A percentile compares a stretch with the other conserved stretches of the same genome.
These are phyloP conservation scores for Agapetus fuscipes DNA, from an alignment of 2,888 invertebrate species.

Conservation along the genomic window DNA sequence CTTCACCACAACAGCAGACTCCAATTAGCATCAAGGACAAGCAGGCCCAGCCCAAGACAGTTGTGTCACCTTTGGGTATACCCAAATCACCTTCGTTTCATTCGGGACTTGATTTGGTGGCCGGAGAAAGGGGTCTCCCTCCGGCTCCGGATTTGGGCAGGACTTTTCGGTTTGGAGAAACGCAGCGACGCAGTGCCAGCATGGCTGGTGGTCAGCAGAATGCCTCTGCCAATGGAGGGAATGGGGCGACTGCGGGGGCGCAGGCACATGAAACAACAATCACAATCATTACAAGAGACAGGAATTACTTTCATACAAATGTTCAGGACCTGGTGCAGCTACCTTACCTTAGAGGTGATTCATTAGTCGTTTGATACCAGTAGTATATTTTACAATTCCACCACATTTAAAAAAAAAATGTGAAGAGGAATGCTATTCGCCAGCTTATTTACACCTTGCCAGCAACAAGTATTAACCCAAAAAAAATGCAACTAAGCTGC, in stretches of 20 bases:
- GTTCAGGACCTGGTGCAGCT: constrained; percentile 38
- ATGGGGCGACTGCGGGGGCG: background rate
- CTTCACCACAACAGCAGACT: constrained; percentile 16
- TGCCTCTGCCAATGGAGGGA: constrained; percentile 1
- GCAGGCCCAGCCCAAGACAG: constrained; percentile 28
- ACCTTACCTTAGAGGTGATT: constrained; percentile 45
- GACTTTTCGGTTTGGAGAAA: no score
- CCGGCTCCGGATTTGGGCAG: constrained; percentile 43
- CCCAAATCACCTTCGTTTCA: constrained; percentile 85
- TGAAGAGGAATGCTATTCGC: no score
- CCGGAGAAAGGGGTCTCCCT: constrained; percentile 44
- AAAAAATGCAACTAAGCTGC: no score
- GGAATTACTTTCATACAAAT: constrained; percentile 19
- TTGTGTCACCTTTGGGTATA: constrained; percentile 58
- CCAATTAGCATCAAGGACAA: constrained; percentile 24
- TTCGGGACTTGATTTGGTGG: constrained; percentile 73
- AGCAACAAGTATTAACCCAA: no score
- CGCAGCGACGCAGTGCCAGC: constrained; percentile 29
- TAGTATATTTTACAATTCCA: no score
- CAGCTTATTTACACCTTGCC: no score
- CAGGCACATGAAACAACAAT: background rate
- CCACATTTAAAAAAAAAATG: no score
- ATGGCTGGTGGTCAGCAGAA: constrained; percentile 26
- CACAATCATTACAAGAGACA: constrained; percentile 16
- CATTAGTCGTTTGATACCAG: no score